phyloP scores from a whole-genome alignment of 2,113 vertebrate genomes.

The Oxyruncus cristatus region DNA sequence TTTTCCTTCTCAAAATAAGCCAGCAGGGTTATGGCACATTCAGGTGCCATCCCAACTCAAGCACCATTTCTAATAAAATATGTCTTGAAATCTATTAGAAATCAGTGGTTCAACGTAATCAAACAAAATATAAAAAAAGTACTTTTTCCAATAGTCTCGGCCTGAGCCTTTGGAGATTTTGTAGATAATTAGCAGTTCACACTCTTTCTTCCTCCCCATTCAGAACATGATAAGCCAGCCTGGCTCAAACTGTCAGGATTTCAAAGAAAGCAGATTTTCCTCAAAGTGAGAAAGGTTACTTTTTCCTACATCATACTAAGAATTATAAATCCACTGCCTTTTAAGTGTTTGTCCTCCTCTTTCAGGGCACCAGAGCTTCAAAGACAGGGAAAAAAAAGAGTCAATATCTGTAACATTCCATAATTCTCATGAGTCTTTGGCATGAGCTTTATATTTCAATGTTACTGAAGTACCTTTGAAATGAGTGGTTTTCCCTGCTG shows the following conservation, averaged over 20 bases:
- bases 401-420: not conserved
- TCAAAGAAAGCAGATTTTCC: not conserved
- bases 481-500: not conserved
- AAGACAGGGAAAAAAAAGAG: not conserved
- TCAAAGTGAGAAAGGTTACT: not conserved
- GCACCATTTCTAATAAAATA: not conserved
- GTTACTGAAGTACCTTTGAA: not conserved
- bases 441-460: not conserved
- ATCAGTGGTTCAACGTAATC: not conserved
- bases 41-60: not conserved
- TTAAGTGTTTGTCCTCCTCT: not conserved
- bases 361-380: not conserved
- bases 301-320: not conserved
- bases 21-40: not conserved
- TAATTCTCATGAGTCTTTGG: not conserved
- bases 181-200: not conserved
- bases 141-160: not conserved
- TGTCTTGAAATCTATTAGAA: not conserved
- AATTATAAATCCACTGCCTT: not conserved
- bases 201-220: accelerated
- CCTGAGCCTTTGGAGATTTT: not conserved
- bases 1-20: not conserved
- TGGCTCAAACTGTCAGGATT: not conserved
- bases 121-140: not conserved
- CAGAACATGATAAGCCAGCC: not conserved